These are phyloP conservation scores for Chiroxiphia lanceolata DNA, from an alignment of 2,797 vertebrate genomes.

Conservation along the genomic window DNA sequence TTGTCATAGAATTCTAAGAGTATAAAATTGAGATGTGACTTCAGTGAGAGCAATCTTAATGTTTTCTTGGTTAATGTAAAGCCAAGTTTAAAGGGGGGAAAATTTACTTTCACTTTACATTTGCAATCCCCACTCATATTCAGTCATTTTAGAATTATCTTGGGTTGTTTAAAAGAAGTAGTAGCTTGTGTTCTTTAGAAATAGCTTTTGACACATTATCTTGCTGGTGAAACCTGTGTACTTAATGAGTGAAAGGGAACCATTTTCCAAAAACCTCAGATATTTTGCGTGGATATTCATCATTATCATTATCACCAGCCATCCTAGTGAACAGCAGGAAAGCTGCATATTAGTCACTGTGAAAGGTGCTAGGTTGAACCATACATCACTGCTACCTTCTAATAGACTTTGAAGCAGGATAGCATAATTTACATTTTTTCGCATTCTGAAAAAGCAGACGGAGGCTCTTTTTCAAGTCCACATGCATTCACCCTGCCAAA, in stretches of 20 bases:
- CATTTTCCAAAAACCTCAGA: constrained; percentile 20
- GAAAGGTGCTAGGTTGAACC: constrained; percentile 58
- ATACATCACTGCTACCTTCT: constrained; percentile 70
- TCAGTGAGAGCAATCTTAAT: neutral
- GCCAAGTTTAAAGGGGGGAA: neutral
- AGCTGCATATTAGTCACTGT: constrained; percentile 74
- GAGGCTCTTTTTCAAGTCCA: neutral
- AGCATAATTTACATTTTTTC: constrained; percentile 32
- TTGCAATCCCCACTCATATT: neutral
- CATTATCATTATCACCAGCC: constrained; percentile 72
- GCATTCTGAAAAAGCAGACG: neutral
- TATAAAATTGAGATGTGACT: constrained; percentile 19
- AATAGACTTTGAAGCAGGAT: constrained; percentile 66
- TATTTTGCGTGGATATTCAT: constrained; percentile 70
- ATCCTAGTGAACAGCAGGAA: constrained; percentile 59
- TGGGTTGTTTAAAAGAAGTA: constrained; percentile 18
- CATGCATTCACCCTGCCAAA: neutral
- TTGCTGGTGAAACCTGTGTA: constrained; percentile 7
- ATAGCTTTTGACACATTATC: constrained; percentile 29
- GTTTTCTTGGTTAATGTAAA: constrained; percentile 1
- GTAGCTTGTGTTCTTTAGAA: constrained; percentile 39
- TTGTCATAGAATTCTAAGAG: neutral
- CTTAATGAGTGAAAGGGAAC: constrained; percentile 59
- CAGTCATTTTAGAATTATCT: constrained; percentile 9
- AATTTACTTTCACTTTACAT: constrained; percentile 40